Evolutionary conservation across 2,888 invertebrate species (phyloP), one percentile per base, ranked within the genome.

Genomic region (Latheticus oryzae): DNA sequence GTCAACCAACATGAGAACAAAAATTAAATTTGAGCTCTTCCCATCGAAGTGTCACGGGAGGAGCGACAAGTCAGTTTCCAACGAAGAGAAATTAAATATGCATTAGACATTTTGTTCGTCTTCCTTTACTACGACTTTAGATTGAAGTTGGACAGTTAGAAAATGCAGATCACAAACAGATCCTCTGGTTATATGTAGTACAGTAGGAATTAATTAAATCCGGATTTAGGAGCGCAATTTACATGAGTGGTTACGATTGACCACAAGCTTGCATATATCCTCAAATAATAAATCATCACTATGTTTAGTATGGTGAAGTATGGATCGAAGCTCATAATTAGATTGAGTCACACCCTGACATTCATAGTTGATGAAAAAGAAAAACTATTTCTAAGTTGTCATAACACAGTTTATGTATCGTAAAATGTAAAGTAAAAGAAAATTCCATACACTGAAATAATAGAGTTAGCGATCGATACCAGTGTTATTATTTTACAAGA

Each of bases 161-260:
- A 43, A 43, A 43, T 43, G 43, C 43, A 43, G 28, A 43, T 43
- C 43, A 43, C 43, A 42, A 42, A 42, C 42, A 43, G 43, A 43
- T 43, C 43, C 30, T 23, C 23, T 23, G 17, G 43, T 43, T 28
- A 13, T 24, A 43, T 43, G 43, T 28, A 42, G 37, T 42, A 21
- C 19, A 9, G 26, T 42, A n/a, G 43, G 43, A 43, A 28, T 43
- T 43, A 28, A 43, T 43, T 43, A 43, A 24, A 30, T n/a, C 17
- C 43, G 30, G 43, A 43, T 43, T 43, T 43, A 28, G 28, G 28
- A 5, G 43, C 5, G 43, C 28, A 43, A 43, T 26, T 43, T 28
- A 43, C 43, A 43, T 43, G 43, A 43, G 30, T 30, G 43, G 28
- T 43, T 43, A 15, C 30, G 43, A 43, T 28, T 43, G 16, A 43